Percentiles rank a stretch among this genome's conserved stretches.
phyloP scores from a whole-genome alignment of 2,113 vertebrate genomes.

The Colistium nudipinnis region DNA sequence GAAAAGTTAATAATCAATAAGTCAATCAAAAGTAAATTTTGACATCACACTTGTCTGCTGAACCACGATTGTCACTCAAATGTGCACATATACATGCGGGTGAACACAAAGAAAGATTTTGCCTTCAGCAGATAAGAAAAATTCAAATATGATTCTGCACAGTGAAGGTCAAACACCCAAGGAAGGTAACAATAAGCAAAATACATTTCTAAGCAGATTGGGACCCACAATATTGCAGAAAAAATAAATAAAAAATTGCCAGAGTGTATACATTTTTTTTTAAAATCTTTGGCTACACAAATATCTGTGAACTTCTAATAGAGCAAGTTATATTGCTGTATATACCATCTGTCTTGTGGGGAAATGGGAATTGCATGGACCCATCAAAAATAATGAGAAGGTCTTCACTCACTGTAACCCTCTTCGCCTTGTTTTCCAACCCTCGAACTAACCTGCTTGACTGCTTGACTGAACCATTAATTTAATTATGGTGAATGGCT shows the following conservation, averaged over 20 bases:
- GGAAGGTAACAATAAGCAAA: not conserved
- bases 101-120: not conserved
- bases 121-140: slow-evolving; percentile 6
- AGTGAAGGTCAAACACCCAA: not conserved
- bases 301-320: not conserved
- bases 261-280: no score
- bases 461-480: slow-evolving; percentile 43
- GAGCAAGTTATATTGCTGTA: not conserved
- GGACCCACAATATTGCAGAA: not conserved
- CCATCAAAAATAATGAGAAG: slow-evolving; percentile 30
- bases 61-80: not conserved
- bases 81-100: not conserved
- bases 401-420: slow-evolving; percentile 20
- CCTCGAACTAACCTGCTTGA: slow-evolving; percentile 26
- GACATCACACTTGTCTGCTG: not conserved
- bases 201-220: not conserved
- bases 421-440: slow-evolving; percentile 15
- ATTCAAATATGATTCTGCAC: slow-evolving; percentile 4
- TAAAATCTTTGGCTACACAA: no score
- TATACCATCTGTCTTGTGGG: slow-evolving; percentile 1
- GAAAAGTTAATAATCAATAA: not conserved
- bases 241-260: no score
- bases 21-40: not conserved
- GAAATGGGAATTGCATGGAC: slow-evolving; percentile 14
- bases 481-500: slow-evolving; percentile 41